These are phyloP conservation scores for Isoperla grammatica DNA, from an alignment of 2,888 invertebrate species.

Conservation along the genomic window DNA sequence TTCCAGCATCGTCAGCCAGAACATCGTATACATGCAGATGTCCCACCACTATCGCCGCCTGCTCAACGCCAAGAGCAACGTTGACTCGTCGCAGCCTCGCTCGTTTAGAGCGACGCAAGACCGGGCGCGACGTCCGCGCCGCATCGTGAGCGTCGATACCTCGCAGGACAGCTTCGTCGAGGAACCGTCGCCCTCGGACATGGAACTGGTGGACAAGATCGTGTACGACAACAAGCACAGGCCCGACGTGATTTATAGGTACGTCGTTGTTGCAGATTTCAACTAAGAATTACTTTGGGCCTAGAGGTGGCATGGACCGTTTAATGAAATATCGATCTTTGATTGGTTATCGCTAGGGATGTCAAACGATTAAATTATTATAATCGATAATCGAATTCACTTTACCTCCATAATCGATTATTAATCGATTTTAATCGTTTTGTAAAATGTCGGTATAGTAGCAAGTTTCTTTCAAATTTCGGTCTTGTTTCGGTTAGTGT, in stretches of 20 bases:
- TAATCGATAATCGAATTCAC: too few relatives aligned
- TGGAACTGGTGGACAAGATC: conserved; percentile 23
- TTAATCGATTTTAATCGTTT: too few relatives aligned
- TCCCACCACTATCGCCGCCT: conserved; percentile 44
- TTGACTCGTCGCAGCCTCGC: conserved; percentile 41
- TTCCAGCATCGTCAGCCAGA: neutral
- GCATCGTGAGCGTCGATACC: neutral
- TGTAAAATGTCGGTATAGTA: too few relatives aligned
- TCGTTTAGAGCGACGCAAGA: conserved; percentile 31
- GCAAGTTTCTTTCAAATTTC: too few relatives aligned
- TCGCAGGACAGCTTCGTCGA: neutral
- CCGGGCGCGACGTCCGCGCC: conserved; percentile 22
- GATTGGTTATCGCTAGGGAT: too few relatives aligned
- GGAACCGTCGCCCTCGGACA: neutral
- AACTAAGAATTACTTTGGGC: neutral
- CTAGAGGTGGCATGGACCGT: too few relatives aligned
- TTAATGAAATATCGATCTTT: too few relatives aligned
- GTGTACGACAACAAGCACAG: conserved; percentile 17
- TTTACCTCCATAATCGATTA: too few relatives aligned
- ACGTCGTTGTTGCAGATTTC: too few relatives aligned
- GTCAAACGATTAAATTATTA: too few relatives aligned
- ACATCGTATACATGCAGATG: conserved; percentile 40
- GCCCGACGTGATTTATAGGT: conserved; percentile 16
- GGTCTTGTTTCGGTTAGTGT: too few relatives aligned
- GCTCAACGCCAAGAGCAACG: conserved; percentile 40